Percentiles rank a stretch among this genome's conserved stretches.
These are phyloP conservation scores for Aspidoscelis tigris DNA, from an alignment of 2,113 vertebrate genomes.

Conservation along the genomic window DNA sequence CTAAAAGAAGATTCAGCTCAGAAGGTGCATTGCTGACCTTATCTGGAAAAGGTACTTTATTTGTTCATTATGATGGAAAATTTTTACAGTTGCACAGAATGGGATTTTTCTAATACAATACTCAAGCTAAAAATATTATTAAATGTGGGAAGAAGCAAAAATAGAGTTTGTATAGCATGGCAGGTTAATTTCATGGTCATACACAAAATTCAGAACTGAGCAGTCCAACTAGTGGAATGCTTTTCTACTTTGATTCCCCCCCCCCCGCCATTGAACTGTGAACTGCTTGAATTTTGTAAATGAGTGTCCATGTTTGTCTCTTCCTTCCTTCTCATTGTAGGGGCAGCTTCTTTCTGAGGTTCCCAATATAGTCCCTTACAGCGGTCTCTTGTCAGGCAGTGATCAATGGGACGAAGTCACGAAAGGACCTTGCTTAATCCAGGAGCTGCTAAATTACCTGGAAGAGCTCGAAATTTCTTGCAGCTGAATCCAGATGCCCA, in stretches of 20 bases:
- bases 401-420: conserved; percentile 23
- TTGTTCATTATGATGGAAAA: neutral
- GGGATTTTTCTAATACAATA: neutral
- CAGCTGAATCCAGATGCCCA: neutral
- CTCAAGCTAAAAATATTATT: neutral
- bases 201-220: neutral
- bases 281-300: neutral
- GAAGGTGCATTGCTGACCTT: too few species aligned
- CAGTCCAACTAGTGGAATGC: neutral
- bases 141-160: neutral
- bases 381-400: neutral
- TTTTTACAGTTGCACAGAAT: neutral
- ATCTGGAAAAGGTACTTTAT: neutral
- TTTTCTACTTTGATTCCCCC: neutral
- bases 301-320: neutral
- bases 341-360: neutral
- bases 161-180: neutral
- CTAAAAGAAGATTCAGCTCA: too few species aligned
- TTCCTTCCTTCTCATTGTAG: neutral
- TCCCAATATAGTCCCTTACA: neutral
- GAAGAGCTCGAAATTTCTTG: neutral
- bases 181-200: neutral
- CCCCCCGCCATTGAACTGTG: neutral
- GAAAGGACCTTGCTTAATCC: conserved; percentile 14
- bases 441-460: conserved; percentile 17